phyloP scores from a whole-genome alignment of 2,797 vertebrate genomes.

The Sebastes minor region DNA sequence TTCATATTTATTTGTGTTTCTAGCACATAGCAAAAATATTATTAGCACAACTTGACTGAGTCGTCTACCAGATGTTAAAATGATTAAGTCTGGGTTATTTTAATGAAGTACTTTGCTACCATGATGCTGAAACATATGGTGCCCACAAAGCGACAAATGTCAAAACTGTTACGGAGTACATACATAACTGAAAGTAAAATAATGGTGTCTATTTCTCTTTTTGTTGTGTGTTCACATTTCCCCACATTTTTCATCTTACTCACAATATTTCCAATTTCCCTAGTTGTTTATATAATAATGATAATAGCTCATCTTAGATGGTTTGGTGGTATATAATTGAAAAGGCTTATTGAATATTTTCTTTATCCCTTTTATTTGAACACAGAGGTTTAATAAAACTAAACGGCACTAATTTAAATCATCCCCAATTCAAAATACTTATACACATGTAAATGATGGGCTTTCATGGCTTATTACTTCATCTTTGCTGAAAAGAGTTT shows the following conservation, averaged over 20 bases:
- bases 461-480: conserved; percentile 21
- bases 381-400: conserved; percentile 8
- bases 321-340: neutral
- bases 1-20: conserved; percentile 11
- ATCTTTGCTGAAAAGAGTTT: neutral
- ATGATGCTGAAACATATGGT: neutral
- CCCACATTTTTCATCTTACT: neutral
- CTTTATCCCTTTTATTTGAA: conserved; percentile 5
- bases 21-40: neutral
- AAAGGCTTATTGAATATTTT: neutral
- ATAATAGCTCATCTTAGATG: neutral
- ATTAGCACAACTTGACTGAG: neutral
- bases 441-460: conserved; percentile 24
- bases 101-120: conserved; percentile 1
- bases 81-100: neutral
- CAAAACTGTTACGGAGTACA: too few species aligned
- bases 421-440: conserved; percentile 15
- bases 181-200: neutral
- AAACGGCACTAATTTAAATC: conserved; percentile 1
- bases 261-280: neutral
- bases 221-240: neutral
- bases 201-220: neutral
- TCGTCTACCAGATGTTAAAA: neutral
- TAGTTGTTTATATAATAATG: neutral
- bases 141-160: neutral